Conservation (phyloP, 35 echinoderm and acorn worm genomes). For the Holothuria glaberrima region DNA sequence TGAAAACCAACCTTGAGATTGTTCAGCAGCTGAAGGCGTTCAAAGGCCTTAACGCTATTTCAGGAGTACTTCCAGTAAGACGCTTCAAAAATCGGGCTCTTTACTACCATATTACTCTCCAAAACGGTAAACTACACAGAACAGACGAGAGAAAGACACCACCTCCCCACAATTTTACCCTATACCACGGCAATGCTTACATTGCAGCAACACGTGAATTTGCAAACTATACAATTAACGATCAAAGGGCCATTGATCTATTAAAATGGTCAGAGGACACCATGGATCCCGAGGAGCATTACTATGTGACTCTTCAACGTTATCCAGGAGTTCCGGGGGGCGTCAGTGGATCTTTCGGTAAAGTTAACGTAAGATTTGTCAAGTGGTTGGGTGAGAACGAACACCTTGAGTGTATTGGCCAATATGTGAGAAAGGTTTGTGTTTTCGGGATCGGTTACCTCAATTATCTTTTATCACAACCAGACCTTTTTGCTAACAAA, state of each 20-base stretch:
- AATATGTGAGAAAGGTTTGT: conserved; percentile 64
- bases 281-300: conserved; percentile 63
- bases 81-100: too few relatives aligned
- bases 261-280: conserved; percentile 69
- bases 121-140: conserved; percentile 24
- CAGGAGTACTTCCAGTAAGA: too few relatives aligned
- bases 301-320: conserved; percentile 67
- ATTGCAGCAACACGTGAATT: conserved; percentile 53
- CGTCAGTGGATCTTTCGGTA: conserved; percentile 16
- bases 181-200: conserved; percentile 76
- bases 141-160: conserved; percentile 55
- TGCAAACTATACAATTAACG: too few relatives aligned
- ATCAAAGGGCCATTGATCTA: conserved; percentile 54
- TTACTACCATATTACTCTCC: conserved; percentile 21
- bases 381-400: background rate
- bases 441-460: conserved; percentile 71
- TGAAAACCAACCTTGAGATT: too few relatives aligned
- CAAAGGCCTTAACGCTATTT: too few relatives aligned
- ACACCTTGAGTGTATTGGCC: conserved; percentile 62
- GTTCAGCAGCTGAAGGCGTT: too few relatives aligned
- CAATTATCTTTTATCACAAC: conserved; percentile 33
- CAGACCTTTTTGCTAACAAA: conserved; percentile 78
- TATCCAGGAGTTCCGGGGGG: too few relatives aligned
- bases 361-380: conserved; percentile 36
- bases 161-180: conserved; percentile 61